A percentile compares a stretch with the other conserved stretches of the same genome.
phyloP scores from a whole-genome alignment of 2,888 invertebrate species.

The Dryadula phaetusa region DNA sequence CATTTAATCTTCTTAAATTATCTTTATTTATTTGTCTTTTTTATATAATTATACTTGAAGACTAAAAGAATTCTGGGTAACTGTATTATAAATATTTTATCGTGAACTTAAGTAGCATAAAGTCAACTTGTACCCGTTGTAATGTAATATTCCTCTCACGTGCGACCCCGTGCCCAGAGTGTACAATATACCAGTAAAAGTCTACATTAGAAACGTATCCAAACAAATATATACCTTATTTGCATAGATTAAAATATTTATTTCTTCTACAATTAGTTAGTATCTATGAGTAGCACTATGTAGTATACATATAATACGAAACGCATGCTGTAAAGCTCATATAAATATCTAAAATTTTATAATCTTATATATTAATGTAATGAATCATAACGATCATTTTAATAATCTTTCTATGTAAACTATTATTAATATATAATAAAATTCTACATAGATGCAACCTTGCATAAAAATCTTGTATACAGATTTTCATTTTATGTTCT shows the following conservation, averaged over 20 bases:
- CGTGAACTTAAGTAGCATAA: constrained; percentile 11
- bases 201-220: constrained; percentile 25
- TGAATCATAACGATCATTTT: neutral
- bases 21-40: neutral
- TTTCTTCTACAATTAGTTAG: neutral
- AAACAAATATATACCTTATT: constrained; percentile 36
- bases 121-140: constrained; percentile 46
- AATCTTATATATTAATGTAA: too few species aligned
- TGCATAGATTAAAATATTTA: constrained; percentile 19
- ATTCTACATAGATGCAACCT: neutral
- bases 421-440: constrained; percentile 21
- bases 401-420: neutral
- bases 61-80: neutral
- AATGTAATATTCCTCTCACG: constrained; percentile 60
- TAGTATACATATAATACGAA: neutral
- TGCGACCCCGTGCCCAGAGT: constrained; percentile 52
- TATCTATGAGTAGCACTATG: neutral
- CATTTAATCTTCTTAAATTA: neutral
- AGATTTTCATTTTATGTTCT: constrained; percentile 12
- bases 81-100: constrained; percentile 4
- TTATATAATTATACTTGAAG: neutral
- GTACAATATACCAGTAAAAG: constrained; percentile 38
- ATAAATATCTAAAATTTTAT: neutral
- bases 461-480: too few species aligned
- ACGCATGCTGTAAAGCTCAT: neutral